A percentile compares a stretch with the other conserved stretches of the same genome.
Evolutionary conservation across 2,113 vertebrate species (phyloP).

Genomic region (Neogobius melanostomus): DNA sequence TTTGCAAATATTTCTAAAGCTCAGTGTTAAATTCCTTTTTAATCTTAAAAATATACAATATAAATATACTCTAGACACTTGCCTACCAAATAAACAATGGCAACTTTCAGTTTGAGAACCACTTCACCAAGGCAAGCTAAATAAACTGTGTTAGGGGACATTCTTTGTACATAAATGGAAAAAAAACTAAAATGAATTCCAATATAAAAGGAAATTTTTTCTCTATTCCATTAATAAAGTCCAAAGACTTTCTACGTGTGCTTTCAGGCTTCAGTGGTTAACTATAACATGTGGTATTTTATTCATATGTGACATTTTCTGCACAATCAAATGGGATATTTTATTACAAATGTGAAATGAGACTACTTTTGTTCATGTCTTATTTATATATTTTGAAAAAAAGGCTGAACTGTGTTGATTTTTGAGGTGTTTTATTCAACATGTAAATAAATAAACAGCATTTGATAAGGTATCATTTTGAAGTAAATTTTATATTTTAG

Average conservation of each 20-base stretch:
- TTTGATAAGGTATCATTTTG: slow-evolving; percentile 72
- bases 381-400: slow-evolving; percentile 74
- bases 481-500: slow-evolving; percentile 76
- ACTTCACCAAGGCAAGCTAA: neutral
- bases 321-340: slow-evolving; percentile 42
- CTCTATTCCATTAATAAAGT: neutral
- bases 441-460: slow-evolving; percentile 74
- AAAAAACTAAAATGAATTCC: neutral
- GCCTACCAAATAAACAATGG: no score
- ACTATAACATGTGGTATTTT: slow-evolving; percentile 1
- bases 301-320: slow-evolving; percentile 23
- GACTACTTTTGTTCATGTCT: slow-evolving; percentile 70
- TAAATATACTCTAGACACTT: no score
- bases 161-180: neutral
- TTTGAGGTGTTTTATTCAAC: slow-evolving; percentile 61
- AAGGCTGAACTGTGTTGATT: slow-evolving; percentile 52
- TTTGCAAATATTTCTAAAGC: no score
- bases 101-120: neutral
- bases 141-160: neutral
- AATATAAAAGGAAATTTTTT: neutral
- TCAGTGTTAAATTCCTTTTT: no score
- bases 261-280: neutral
- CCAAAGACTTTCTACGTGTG: neutral
- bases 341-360: slow-evolving; percentile 67
- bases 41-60: no score